Percentiles rank a stretch among this genome's conserved stretches.
These are phyloP conservation scores for Cynoglossus semilaevis DNA, from an alignment of 2,113 vertebrate species.

Conservation along the genomic window DNA sequence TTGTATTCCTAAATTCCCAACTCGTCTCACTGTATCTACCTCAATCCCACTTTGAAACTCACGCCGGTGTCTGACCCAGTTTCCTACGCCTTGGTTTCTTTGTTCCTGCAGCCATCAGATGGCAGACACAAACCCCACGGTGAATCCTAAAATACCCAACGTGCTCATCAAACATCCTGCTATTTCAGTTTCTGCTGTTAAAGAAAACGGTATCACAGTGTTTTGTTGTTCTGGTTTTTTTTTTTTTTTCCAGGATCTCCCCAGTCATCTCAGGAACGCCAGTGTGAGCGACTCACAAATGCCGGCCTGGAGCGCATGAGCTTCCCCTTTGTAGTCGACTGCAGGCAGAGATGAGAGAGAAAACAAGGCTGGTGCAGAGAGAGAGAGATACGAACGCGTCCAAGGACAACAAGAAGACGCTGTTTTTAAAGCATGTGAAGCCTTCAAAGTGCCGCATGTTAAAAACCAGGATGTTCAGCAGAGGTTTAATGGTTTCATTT, in stretches of 20 bases:
- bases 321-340: conserved; percentile 25
- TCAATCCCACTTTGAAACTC: conserved; percentile 22
- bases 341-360: conserved; percentile 5
- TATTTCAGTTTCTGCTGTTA: conserved; percentile 8
- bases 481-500: conserved; percentile 6
- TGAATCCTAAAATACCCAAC: conserved; percentile 34
- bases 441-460: not conserved
- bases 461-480: conserved; percentile 21
- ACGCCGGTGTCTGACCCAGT: conserved; percentile 41
- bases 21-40: not conserved
- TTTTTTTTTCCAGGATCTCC: no score
- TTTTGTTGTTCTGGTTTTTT: conserved; percentile 19
- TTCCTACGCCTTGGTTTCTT: conserved; percentile 10
- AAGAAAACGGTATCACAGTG: conserved; percentile 9
- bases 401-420: conserved; percentile 33
- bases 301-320: conserved; percentile 30
- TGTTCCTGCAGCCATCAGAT: conserved; percentile 19
- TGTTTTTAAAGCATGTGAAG: conserved; percentile 7
- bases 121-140: conserved; percentile 25
- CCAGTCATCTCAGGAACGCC: conserved; percentile 12
- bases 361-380: conserved; percentile 16
- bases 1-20: not conserved
- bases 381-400: conserved; percentile 8
- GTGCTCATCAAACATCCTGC: conserved; percentile 16
- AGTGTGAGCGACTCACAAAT: conserved; percentile 12